Evolutionary conservation across 2,888 invertebrate species (phyloP).

Genomic region (Catocala nupta): DNA sequence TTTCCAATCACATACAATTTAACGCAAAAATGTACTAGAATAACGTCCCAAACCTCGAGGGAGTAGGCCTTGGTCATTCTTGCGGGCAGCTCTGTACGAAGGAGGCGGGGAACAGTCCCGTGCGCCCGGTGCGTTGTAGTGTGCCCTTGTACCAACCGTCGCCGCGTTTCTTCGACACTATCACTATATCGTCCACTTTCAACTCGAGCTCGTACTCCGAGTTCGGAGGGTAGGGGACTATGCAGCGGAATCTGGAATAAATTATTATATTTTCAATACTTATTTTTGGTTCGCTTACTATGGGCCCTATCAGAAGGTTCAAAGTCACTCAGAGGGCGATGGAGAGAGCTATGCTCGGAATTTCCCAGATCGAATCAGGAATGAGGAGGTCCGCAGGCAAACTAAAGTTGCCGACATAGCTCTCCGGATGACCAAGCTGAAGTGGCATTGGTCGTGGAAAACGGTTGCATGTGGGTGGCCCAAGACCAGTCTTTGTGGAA

Average conservation of each 20-base stretch:
- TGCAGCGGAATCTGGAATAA: constrained; percentile 92
- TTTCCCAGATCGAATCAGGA: too few relatives aligned
- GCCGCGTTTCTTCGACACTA: constrained; percentile 96
- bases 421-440: too few relatives aligned
- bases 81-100: constrained; percentile 92
- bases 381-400: too few relatives aligned
- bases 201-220: constrained; percentile 97
- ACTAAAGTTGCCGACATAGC: too few relatives aligned
- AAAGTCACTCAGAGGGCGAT: too few relatives aligned
- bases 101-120: constrained; percentile 97
- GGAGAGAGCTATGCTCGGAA: too few relatives aligned
- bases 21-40: constrained; percentile 43
- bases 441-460: too few relatives aligned
- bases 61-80: constrained; percentile 64
- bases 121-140: constrained; percentile 95
- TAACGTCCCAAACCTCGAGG: constrained; percentile 57
- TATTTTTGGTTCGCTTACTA: background rate
- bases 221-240: constrained; percentile 97
- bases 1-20: constrained; percentile 1
- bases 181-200: constrained; percentile 96
- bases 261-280: background rate
- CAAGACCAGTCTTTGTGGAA: too few relatives aligned
- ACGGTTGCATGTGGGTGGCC: too few relatives aligned
- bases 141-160: constrained; percentile 99
- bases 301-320: too few relatives aligned